Evolutionary conservation across 2,113 vertebrate species (phyloP).

Genomic region (Actenoides lindsayi): DNA sequence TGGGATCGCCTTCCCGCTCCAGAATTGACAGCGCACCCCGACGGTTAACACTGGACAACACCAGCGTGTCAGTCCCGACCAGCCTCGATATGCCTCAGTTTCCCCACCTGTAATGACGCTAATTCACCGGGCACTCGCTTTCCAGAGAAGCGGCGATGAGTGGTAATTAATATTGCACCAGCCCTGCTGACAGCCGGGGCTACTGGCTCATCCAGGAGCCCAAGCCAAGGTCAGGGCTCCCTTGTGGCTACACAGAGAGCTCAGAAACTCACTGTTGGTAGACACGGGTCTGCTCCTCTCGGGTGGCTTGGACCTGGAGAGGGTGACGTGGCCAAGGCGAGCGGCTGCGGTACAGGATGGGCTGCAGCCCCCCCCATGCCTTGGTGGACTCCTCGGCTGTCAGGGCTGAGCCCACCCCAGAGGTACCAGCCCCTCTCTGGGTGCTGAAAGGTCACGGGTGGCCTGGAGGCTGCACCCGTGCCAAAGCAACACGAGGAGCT

Average conservation of each 20-base stretch:
- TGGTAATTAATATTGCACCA: not conserved
- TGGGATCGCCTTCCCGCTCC: not conserved
- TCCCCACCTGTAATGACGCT: not conserved
- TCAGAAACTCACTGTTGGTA: fast-evolving
- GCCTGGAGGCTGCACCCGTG: not conserved
- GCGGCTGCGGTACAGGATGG: not conserved
- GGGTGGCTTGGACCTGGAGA: fast-evolving
- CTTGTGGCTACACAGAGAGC: not conserved
- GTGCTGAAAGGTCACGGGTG: fast-evolving
- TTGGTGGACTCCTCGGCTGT: not conserved
- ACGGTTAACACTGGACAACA: fast-evolving
- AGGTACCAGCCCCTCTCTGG: not conserved
- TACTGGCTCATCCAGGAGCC: not conserved
- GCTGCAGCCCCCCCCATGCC: not conserved
- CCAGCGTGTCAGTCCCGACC: not conserved
- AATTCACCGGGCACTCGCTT: not conserved
- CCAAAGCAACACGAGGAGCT: not conserved
- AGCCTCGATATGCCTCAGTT: not conserved
- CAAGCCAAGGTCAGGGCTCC: not conserved
- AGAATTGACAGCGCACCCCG: not conserved
- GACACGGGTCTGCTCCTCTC: not conserved
- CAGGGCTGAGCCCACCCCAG: not conserved
- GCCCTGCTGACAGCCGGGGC: fast-evolving
- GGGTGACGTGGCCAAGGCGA: fast-evolving
- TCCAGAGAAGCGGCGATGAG: not conserved